Evolutionary conservation across 2,113 vertebrate species (phyloP).

Genomic region (Tenebrosternarchus preto): DNA sequence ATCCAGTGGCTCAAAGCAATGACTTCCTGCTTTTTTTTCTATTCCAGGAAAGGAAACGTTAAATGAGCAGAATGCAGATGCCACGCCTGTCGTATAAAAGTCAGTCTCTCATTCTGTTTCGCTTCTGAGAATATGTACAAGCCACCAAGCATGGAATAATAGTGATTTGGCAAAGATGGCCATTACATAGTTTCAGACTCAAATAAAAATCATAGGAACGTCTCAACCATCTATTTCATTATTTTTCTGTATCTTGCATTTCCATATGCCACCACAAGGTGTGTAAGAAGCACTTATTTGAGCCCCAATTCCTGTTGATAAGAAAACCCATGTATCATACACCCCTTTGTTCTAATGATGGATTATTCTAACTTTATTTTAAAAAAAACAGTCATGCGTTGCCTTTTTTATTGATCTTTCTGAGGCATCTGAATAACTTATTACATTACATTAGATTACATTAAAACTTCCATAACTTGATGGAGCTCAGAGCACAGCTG

Average conservation of each 20-base stretch:
- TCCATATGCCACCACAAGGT: not conserved
- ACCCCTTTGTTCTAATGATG: not conserved
- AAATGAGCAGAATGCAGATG: not conserved
- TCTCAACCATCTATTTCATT: too few relatives aligned
- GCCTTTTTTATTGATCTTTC: not conserved
- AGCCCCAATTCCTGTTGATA: not conserved
- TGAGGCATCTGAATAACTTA: not conserved
- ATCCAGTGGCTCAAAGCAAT: conserved; percentile 64
- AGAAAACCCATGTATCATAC: not conserved
- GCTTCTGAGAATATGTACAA: too few relatives aligned
- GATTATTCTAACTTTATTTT: not conserved
- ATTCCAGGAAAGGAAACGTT: conserved; percentile 52
- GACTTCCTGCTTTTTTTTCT: conserved; percentile 59
- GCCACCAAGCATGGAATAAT: too few relatives aligned
- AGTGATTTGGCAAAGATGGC: not conserved
- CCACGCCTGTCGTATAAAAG: not conserved
- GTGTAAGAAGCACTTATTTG: not conserved
- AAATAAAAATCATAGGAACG: too few relatives aligned
- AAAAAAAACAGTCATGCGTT: not conserved
- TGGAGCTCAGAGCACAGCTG: too few relatives aligned
- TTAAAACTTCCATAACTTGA: not conserved
- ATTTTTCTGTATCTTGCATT: too few relatives aligned
- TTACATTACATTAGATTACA: not conserved
- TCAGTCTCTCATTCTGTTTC: too few relatives aligned
- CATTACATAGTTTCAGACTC: not conserved